Conservation (phyloP, 1,140 invertebrate species). For the Chlorops oryzae region DNA sequence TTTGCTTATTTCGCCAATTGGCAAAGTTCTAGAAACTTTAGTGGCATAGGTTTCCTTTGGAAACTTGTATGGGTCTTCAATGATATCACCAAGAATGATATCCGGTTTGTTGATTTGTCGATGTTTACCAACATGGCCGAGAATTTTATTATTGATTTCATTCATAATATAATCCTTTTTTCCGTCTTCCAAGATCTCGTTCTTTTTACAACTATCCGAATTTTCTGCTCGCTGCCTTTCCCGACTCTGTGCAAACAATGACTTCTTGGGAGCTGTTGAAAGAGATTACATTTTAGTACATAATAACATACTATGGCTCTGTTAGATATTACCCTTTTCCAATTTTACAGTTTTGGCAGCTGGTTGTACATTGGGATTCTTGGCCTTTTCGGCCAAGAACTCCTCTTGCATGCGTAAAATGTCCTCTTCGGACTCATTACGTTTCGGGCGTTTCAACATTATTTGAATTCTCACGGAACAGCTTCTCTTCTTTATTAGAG, state of each 20-base stretch:
- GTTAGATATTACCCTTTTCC: constrained; percentile 35
- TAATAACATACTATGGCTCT: too few relatives aligned
- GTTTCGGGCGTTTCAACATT: constrained; percentile 59
- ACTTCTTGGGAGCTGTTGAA: constrained; percentile 26
- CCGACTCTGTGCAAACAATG: constrained; percentile 35
- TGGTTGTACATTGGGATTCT: constrained; percentile 50
- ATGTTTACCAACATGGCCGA: constrained; percentile 30
- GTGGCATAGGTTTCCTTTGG: constrained; percentile 13
- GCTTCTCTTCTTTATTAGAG: too few relatives aligned
- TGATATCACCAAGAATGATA: constrained; percentile 55
- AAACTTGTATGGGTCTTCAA: constrained; percentile 47
- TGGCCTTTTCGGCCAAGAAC: constrained; percentile 53
- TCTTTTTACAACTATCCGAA: background rate
- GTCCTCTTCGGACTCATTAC: constrained; percentile 61
- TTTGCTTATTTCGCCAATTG: too few relatives aligned
- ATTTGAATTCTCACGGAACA: too few relatives aligned
- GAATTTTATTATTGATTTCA: constrained; percentile 40
- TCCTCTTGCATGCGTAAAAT: constrained; percentile 64
- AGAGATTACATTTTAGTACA: background rate
- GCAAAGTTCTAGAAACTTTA: too few relatives aligned
- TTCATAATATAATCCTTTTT: constrained; percentile 20
- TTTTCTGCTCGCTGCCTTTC: constrained; percentile 30
- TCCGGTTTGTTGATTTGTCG: constrained; percentile 25
- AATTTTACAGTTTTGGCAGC: constrained; percentile 56
- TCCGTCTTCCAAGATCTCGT: background rate